Percentiles rank a stretch among this genome's conserved stretches.
Evolutionary conservation across 1,140 invertebrate genomes (phyloP).

Genomic region (Hyphantria cunea): DNA sequence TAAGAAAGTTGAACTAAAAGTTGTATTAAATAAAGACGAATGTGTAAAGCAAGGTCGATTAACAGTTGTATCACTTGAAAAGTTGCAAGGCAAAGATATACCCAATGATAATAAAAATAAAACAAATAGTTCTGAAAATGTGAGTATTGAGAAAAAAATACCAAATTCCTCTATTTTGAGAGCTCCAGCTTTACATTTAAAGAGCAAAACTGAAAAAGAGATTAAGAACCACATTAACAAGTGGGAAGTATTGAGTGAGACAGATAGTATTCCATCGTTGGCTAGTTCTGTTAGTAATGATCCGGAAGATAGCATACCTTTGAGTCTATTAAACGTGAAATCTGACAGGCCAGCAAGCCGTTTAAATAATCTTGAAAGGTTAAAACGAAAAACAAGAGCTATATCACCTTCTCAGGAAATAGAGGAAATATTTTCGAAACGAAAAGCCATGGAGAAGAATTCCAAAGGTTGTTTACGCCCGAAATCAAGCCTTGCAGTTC

Average conservation of each 20-base stretch:
- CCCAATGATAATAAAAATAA: constrained; percentile 47
- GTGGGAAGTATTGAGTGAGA: constrained; percentile 83
- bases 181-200: constrained; percentile 64
- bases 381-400: constrained; percentile 77
- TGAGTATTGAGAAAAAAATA: constrained; percentile 49
- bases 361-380: constrained; percentile 68
- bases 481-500: constrained; percentile 70
- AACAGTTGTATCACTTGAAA: constrained; percentile 83
- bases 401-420: constrained; percentile 79
- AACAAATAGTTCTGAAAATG: constrained; percentile 36
- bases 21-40: constrained; percentile 76
- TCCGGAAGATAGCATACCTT: constrained; percentile 78
- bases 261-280: constrained; percentile 82
- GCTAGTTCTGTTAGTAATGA: constrained; percentile 75
- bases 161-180: constrained; percentile 60
- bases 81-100: constrained; percentile 80
- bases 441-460: constrained; percentile 63
- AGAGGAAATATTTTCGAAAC: constrained; percentile 77
- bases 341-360: constrained; percentile 56
- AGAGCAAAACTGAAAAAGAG: constrained; percentile 70
- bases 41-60: constrained; percentile 78
- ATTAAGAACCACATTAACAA: constrained; percentile 74
- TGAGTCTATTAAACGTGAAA: constrained; percentile 77
- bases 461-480: constrained; percentile 65
- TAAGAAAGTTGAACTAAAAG: constrained; percentile 75